Evolutionary conservation across 2,113 vertebrate genomes (phyloP).

Genomic region (Stictonetta naevosa): DNA sequence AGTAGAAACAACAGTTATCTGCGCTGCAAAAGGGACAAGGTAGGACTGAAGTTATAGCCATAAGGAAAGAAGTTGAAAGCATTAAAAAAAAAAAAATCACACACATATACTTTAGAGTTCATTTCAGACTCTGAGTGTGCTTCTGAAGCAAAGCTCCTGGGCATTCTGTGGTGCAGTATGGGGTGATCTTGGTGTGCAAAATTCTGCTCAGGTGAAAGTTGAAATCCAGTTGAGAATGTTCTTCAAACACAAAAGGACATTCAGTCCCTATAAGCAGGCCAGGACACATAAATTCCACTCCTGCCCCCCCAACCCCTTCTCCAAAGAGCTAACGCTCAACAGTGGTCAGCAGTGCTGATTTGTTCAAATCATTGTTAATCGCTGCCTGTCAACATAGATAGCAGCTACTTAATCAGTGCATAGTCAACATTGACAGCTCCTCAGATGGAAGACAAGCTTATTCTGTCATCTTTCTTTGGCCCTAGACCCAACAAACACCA

Average conservation of each 20-base stretch:
- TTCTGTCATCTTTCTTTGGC: neutral
- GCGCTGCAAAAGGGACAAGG: neutral
- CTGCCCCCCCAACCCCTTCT: neutral
- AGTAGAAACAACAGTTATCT: neutral
- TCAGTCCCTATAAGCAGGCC: neutral
- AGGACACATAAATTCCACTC: neutral
- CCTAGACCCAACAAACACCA: neutral
- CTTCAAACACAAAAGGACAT: neutral
- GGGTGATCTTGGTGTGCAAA: neutral
- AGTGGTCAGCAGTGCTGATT: neutral
- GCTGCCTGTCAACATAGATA: neutral
- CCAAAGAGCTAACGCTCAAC: neutral
- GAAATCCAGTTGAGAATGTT: neutral
- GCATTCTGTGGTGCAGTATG: neutral
- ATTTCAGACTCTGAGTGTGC: neutral
- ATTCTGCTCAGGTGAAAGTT: neutral
- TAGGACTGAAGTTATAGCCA: neutral
- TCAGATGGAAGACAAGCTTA: neutral
- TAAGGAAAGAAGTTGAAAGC: neutral
- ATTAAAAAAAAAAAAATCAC: neutral
- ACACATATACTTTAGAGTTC: neutral
- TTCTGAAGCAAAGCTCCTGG: neutral
- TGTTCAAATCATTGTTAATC: neutral
- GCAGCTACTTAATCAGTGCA: neutral
- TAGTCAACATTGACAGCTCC: neutral